These are phyloP conservation scores for Scrobipalpa costella DNA, from an alignment of 2,888 invertebrate species.

Conservation along the genomic window DNA sequence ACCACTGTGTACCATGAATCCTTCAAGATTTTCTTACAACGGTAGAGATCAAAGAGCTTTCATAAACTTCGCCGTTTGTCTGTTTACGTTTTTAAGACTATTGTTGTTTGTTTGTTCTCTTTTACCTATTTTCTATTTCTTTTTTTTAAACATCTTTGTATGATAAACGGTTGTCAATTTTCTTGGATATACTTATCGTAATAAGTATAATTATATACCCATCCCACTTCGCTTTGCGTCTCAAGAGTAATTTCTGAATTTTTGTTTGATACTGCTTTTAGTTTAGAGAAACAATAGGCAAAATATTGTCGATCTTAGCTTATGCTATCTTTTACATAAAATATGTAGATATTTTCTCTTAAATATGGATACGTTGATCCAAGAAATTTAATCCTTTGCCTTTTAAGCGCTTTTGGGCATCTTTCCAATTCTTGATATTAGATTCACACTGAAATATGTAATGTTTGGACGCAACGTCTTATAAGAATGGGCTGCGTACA, in stretches of 20 bases:
- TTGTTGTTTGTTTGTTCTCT: not conserved
- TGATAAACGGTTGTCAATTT: too few species aligned
- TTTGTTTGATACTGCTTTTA: too few species aligned
- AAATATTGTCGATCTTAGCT: too few species aligned
- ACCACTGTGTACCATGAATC: constrained; percentile 1
- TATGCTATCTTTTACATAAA: too few species aligned
- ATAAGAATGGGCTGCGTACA: not conserved
- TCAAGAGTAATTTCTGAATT: too few species aligned
- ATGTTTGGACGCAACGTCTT: not conserved
- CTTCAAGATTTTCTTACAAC: not conserved
- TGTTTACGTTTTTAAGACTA: not conserved
- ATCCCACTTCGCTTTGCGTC: too few species aligned
- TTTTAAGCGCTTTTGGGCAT: not conserved
- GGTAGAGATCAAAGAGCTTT: not conserved
- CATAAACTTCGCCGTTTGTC: not conserved
- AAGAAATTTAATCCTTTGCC: not conserved
- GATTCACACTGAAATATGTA: not conserved
- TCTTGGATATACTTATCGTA: too few species aligned
- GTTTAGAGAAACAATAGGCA: too few species aligned
- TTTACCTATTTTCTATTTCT: too few species aligned
- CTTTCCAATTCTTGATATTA: not conserved
- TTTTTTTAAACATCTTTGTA: too few species aligned
- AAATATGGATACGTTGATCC: not conserved
- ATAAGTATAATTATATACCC: too few species aligned
- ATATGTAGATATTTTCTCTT: too few species aligned